These are phyloP conservation scores for Limnephilus rhombicus DNA, from an alignment of 2,888 invertebrate genomes.

Conservation along the genomic window DNA sequence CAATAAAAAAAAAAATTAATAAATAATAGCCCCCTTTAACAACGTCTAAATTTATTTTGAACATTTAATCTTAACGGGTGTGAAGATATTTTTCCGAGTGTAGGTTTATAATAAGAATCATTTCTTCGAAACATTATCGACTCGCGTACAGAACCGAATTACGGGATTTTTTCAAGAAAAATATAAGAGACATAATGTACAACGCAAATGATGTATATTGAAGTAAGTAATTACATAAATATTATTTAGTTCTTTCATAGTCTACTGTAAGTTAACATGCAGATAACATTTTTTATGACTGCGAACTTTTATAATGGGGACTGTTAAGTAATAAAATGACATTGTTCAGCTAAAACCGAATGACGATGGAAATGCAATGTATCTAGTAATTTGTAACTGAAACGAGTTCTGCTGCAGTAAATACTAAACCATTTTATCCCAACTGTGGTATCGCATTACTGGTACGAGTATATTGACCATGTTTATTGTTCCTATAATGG, in stretches of 20 bases:
- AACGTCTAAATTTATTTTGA: too few relatives aligned
- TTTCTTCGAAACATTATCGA: background rate
- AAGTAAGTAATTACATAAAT: background rate
- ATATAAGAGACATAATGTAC: background rate
- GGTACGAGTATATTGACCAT: background rate
- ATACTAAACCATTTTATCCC: background rate
- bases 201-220: background rate
- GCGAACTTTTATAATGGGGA: background rate
- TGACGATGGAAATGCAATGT: background rate
- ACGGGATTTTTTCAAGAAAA: background rate
- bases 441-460: background rate
- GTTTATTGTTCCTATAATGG: background rate
- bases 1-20: too few relatives aligned
- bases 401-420: background rate
- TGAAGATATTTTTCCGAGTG: background rate
- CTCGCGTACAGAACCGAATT: background rate
- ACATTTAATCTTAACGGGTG: too few relatives aligned
- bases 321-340: background rate
- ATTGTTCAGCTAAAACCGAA: background rate
- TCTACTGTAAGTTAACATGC: background rate
- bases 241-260: background rate
- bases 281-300: background rate
- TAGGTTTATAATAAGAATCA: background rate
- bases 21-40: too few relatives aligned
- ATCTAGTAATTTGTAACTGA: background rate